phyloP scores from a whole-genome alignment of 2,113 vertebrate species.

The Chloropsis hardwickii region DNA sequence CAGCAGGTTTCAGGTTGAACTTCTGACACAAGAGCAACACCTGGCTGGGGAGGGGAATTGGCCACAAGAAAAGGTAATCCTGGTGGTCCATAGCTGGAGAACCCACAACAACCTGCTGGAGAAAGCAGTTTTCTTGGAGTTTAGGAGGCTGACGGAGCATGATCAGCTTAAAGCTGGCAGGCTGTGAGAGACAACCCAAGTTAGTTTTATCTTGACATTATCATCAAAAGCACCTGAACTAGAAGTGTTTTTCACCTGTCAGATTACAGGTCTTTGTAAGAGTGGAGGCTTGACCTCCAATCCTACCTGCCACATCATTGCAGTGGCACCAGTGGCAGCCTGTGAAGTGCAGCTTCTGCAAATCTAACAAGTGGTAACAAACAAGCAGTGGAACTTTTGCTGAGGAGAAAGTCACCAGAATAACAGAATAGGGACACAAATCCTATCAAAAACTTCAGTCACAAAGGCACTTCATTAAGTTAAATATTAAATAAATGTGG shows the following conservation, averaged over 20 bases:
- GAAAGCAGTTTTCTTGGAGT: background rate
- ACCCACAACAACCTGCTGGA: background rate
- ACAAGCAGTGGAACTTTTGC: background rate
- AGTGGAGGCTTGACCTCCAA: background rate
- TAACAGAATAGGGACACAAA: background rate
- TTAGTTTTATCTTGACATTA: background rate
- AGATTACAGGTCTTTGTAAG: background rate
- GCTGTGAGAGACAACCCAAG: background rate
- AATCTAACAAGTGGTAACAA: background rate
- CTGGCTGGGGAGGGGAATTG: accelerated
- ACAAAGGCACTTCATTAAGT: background rate
- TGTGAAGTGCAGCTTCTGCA: background rate
- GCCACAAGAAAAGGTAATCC: background rate
- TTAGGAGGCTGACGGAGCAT: background rate
- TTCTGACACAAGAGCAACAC: background rate
- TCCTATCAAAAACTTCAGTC: background rate
- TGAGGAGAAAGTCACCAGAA: background rate
- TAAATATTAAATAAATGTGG: background rate
- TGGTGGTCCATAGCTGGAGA: background rate
- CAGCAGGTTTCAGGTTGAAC: background rate
- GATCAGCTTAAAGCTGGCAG: background rate
- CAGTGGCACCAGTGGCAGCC: background rate
- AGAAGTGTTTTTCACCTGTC: background rate
- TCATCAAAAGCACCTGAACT: background rate
- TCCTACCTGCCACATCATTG: background rate